Conservation (phyloP, 2,888 invertebrate species). For the Amphipoea oculea region DNA sequence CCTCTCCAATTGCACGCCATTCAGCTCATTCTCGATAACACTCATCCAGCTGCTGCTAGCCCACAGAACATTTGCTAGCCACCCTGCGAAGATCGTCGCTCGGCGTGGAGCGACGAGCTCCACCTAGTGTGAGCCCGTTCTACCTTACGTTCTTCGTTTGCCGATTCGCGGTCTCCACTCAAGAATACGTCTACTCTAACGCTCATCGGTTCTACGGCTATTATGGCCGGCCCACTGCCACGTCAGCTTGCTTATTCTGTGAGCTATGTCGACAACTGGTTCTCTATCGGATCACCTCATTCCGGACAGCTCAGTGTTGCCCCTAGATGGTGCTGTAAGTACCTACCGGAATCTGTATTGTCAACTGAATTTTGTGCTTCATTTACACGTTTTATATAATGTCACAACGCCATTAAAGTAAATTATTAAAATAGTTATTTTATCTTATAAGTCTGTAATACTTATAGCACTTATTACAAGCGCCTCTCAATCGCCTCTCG, state of each 20-base stretch:
- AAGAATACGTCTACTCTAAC: too few relatives aligned
- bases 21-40: too few relatives aligned
- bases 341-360: background rate
- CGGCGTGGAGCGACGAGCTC: too few relatives aligned
- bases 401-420: background rate
- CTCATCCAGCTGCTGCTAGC: too few relatives aligned
- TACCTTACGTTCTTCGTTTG: background rate
- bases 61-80: too few relatives aligned
- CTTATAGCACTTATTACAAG: background rate
- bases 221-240: too few relatives aligned
- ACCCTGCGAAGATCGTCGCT: background rate
- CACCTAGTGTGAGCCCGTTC: background rate
- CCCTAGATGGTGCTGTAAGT: background rate
- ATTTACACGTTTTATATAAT: background rate
- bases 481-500: background rate
- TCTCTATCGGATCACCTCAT: background rate
- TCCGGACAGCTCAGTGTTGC: background rate
- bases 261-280: background rate
- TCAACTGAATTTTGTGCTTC: background rate
- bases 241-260: background rate
- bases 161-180: background rate
- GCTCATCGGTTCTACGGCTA: too few relatives aligned
- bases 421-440: background rate
- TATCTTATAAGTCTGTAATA: too few relatives aligned
- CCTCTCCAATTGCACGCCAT: background rate